phyloP scores from a whole-genome alignment of 2,888 invertebrate genomes.

The Macrosiphum euphorbiae region DNA sequence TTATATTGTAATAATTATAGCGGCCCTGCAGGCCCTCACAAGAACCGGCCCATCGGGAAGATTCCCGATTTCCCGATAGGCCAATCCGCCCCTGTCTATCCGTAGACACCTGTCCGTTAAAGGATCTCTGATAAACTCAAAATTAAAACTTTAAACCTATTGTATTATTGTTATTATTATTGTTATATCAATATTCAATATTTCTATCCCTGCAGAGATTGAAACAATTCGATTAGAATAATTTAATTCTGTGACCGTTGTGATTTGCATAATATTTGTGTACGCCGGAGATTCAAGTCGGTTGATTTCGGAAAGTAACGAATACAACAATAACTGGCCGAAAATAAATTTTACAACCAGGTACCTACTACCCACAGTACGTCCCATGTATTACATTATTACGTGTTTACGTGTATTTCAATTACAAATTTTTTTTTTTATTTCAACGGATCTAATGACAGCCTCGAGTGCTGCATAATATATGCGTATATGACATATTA shows the following conservation, averaged over 20 bases:
- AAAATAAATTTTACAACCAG: neutral
- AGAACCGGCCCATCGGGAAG: too few species aligned
- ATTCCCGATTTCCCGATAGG: too few species aligned
- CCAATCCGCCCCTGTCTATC: too few species aligned
- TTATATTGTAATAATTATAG: too few species aligned
- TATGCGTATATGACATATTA: neutral
- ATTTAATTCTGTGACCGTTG: constrained; percentile 2
- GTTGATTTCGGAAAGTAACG: neutral
- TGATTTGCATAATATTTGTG: constrained; percentile 34
- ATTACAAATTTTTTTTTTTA: neutral
- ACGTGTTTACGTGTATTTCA: neutral
- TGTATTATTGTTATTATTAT: neutral
- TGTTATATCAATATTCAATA: neutral
- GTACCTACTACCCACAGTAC: neutral
- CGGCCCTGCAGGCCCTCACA: too few species aligned
- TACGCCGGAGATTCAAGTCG: neutral
- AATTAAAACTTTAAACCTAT: constrained; percentile 3
- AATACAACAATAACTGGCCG: neutral
- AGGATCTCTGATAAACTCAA: neutral
- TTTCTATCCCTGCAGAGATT: neutral
- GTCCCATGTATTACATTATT: neutral
- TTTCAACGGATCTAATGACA: neutral
- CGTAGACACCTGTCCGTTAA: neutral
- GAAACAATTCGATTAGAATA: constrained; percentile 33
- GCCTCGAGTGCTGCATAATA: neutral